Base-by-base conservation (phyloP, 2,888 invertebrate species). In the Sminthurinus aureus region DNA sequence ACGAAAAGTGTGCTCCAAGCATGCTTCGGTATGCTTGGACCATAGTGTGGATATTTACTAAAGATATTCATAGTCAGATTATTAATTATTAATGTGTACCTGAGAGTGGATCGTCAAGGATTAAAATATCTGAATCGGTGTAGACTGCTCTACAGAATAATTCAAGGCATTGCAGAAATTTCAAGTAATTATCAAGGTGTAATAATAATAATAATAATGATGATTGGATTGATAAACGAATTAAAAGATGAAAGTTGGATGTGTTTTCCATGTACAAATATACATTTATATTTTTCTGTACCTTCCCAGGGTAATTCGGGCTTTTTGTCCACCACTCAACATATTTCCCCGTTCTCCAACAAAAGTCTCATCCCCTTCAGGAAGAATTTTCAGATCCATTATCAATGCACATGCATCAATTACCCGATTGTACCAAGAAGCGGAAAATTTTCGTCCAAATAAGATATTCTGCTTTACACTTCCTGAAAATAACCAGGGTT, bases 341-440 rank as follows among this genome's bases (percentile, higher is more conserved):
- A 95, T 95, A 84, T 95, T 94, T 13, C 96, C 96, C 18, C 96
- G 92, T 90, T 97, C 96, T 0, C 97, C 98, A 0, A 97, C 95
- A 22, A 95, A 91, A 0, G 96, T 96, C 90, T 93, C 93, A 90
- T 96, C 96, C 0, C 95, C 96, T 87, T 94, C 93, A n/a, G 95
- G 95, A 89, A 96, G 92, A 85, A 95, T 91, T 11, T 92, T 90
- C 89, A 96, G 94, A 90, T 97, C 96, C 83, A 93, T 90, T 89
- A 93, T 93, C 84, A 95, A 92, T 18, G 94, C 93, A 89, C 94
- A 66, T 94, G 94, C 84, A 93, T 91, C 90, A 92, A 94, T 90
- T 92, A 94, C 95, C 89, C 94, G 92, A 84, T 93, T 91, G 89
- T 96, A 96, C 88, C 94, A 93, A 0, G 90, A 90, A 22, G 92